Base-by-base conservation (phyloP, 2,113 vertebrate genomes). In the Oncorhynchus keta region DNA sequence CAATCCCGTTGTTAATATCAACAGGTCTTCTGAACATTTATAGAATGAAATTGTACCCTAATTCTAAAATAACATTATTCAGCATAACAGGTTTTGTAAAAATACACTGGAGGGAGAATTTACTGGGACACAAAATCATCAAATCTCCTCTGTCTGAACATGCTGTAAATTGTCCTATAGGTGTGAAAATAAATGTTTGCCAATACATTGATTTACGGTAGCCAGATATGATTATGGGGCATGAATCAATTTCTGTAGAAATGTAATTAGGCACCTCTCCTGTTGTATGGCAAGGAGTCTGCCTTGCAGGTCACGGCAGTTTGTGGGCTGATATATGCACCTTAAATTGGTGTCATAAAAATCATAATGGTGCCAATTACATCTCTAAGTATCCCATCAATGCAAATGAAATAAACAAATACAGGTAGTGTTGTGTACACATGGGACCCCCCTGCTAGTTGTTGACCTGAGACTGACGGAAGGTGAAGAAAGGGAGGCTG, bases 341-440 rank as follows among this genome's bases (percentile, higher is more conserved):
- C 92, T 91, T 93, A 93, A 94, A 94, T 91, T 83, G 86, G 82
- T 90, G 90, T 91, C 92, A 94, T 95, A 94, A 95, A 94, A 94
- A 90, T 94, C 90, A 92, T 93, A 94, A 94, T 93, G 91, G 93
- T 94, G 93, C 90, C 91, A 94, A 94, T 94, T 94, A 93, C 94
- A 93, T 88, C 85, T 85, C 89, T 92, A 93, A 94, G 90, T 92
- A 91, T 90, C 90, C 82, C 88, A 85, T 92, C 88, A 92, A 85
- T 86, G 89, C 74, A 81, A 88, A 86, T 83, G 80, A 85, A 87
- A 92, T 83, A 90, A 92, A 92, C 86, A 89, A 68, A 78, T 78
- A 51, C 55, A 35, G 73, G 64, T 73, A 72, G 49, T 68, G 76
- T 28, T 74, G 75, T 83, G 62, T 77, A 55, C 70, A 74, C 76